Evolutionary conservation across 2,113 vertebrate species (phyloP), one percentile per base, ranked within the genome.

Genomic region (Circaetus cinerascens): DNA sequence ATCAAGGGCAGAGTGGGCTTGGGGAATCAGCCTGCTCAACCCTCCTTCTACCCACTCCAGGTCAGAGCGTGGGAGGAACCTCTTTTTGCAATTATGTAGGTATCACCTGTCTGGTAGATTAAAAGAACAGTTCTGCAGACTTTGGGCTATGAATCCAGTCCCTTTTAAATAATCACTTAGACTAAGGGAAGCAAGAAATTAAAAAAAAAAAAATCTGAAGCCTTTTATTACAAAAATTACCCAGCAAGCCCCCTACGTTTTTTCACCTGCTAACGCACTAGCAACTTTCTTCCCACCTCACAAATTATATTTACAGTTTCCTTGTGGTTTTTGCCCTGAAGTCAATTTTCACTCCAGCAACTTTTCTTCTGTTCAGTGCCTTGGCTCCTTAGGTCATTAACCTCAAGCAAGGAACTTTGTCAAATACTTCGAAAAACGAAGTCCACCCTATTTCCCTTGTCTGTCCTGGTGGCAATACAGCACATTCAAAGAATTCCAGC

Each of bases 321-420:
- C 68, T 94, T 87, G 57, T 95, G 77, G 19, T 53, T 93, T 97
- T 86, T 91, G 71, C 92, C 86, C 95, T 90, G 84, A 97, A 97
- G 83, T 96, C 88, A 94, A 84, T 97, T 98, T 97, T 97, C 80
- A 97, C 82, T 85, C 81, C 67, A 38, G 95, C 80, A 80, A 94
- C 76, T 90, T 96, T 93, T 88, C 86, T 93, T 95, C 66, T 97
- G 59, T 95, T 96, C 95, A 71, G 64, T 76, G 69, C 59, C 92
- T 96, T 72, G 59, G 86, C 43, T 96, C 84, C 93, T 96, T 91
- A 94, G 97, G 84, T 92, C 84, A 93, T 97, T 97, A 96, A 97
- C 96, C 94, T 95, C 91, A 75, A 96, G 88, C 29, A 76, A 92
- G 56, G 68, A 80, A 89, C 83, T 97, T 98, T 95, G 75, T 93